phyloP scores from a whole-genome alignment of 1,140 invertebrate genomes.

The Melipona quadrifasciata region DNA sequence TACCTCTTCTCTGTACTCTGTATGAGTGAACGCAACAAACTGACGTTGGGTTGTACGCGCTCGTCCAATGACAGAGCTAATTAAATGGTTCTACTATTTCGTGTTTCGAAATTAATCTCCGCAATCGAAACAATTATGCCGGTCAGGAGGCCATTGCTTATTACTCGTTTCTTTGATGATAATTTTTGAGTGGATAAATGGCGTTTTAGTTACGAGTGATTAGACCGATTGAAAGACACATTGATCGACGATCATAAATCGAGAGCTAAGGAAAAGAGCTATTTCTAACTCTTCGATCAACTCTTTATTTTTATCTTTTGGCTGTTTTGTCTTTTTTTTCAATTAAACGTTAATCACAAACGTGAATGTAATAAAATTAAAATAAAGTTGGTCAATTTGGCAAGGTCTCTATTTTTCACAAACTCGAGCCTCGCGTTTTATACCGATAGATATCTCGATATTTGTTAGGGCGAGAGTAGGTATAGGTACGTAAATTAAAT shows the following conservation, averaged over 20 bases:
- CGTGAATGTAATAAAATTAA: too few species aligned
- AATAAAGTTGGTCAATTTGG: too few species aligned
- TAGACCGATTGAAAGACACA: neutral
- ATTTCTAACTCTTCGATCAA: neutral
- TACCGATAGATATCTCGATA: too few species aligned
- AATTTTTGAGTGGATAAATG: neutral
- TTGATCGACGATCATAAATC: neutral
- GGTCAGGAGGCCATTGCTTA: neutral
- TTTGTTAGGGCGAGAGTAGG: too few species aligned
- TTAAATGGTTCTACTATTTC: constrained; percentile 46
- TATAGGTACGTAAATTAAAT: too few species aligned
- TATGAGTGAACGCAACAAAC: constrained; percentile 14
- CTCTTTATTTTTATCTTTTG: too few species aligned
- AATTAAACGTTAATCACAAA: too few species aligned
- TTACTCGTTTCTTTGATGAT: constrained; percentile 9
- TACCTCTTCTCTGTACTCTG: neutral
- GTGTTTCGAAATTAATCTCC: constrained; percentile 16
- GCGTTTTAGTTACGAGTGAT: neutral
- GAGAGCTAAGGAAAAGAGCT: neutral
- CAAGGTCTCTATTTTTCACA: too few species aligned
- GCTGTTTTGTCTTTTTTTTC: too few species aligned
- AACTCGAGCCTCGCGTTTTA: too few species aligned
- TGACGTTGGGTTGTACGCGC: constrained; percentile 14
- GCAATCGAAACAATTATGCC: neutral
- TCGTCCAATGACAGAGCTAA: neutral